Percentiles rank a stretch among this genome's conserved stretches.
phyloP scores from a whole-genome alignment of 2,113 vertebrate genomes.

The Ariopsis seemanni region DNA sequence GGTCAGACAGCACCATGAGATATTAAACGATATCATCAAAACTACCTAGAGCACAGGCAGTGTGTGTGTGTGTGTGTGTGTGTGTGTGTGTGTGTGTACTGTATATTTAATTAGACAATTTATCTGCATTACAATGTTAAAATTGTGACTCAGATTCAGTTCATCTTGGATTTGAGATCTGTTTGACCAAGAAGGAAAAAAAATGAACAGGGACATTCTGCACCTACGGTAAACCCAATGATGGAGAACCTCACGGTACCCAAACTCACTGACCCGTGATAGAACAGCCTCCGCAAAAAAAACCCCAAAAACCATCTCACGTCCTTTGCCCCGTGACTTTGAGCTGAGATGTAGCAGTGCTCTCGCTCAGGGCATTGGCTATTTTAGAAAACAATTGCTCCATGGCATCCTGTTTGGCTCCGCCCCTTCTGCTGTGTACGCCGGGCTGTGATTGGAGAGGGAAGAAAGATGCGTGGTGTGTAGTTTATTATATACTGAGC shows the following conservation, averaged over 20 bases:
- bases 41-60: not conserved
- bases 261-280: not conserved
- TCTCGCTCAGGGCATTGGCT: too few species aligned
- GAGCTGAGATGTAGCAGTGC: too few species aligned
- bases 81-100: constrained; percentile 19
- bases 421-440: too few species aligned
- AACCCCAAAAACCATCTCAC: too few species aligned
- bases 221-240: not conserved
- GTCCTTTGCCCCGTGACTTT: too few species aligned
- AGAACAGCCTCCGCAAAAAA: not conserved
- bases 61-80: constrained; percentile 23
- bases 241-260: not conserved
- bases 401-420: too few species aligned
- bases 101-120: not conserved
- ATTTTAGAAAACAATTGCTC: too few species aligned
- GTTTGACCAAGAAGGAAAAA: not conserved
- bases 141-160: not conserved
- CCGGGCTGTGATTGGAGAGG: too few species aligned
- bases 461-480: too few species aligned
- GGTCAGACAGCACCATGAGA: not conserved
- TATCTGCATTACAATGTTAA: not conserved
- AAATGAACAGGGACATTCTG: not conserved
- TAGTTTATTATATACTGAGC: too few species aligned
- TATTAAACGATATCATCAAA: constrained; percentile 4
- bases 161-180: not conserved